phyloP scores from a whole-genome alignment of 2,113 vertebrate species.

The Rhegmatorhina hoffmannsi region DNA sequence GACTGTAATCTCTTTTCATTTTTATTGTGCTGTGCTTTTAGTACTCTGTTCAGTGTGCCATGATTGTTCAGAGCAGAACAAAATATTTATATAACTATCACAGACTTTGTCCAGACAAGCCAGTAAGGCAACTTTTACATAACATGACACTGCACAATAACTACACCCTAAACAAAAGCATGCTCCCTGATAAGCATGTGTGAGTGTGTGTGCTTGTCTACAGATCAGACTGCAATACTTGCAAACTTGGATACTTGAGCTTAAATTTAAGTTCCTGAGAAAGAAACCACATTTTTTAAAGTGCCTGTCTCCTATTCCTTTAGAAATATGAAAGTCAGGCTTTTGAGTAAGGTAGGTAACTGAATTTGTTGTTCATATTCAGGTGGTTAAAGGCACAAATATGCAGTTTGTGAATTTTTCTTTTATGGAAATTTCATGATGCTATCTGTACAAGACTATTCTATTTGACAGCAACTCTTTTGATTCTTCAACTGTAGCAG shows the following conservation, averaged over 20 bases:
- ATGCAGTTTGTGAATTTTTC: neutral
- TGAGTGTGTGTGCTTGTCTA: neutral
- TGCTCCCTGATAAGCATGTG: neutral
- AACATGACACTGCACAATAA: neutral
- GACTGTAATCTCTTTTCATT: neutral
- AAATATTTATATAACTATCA: neutral
- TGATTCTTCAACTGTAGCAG: neutral
- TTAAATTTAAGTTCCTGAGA: neutral
- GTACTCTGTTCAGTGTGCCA: neutral
- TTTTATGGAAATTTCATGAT: neutral
- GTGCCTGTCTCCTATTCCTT: neutral
- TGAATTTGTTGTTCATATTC: neutral
- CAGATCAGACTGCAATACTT: neutral
- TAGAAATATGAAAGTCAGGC: neutral
- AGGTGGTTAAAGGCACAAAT: neutral
- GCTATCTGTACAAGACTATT: neutral
- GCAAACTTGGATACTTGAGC: neutral
- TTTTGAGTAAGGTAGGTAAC: neutral
- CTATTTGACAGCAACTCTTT: neutral
- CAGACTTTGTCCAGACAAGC: neutral
- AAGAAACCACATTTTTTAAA: neutral
- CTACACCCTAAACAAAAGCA: neutral
- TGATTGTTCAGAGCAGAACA: neutral
- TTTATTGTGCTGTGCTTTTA: neutral
- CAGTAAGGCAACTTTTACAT: neutral